These are phyloP conservation scores for Cylloceria caligata DNA, from an alignment of 2,888 invertebrate genomes.

Conservation along the genomic window DNA sequence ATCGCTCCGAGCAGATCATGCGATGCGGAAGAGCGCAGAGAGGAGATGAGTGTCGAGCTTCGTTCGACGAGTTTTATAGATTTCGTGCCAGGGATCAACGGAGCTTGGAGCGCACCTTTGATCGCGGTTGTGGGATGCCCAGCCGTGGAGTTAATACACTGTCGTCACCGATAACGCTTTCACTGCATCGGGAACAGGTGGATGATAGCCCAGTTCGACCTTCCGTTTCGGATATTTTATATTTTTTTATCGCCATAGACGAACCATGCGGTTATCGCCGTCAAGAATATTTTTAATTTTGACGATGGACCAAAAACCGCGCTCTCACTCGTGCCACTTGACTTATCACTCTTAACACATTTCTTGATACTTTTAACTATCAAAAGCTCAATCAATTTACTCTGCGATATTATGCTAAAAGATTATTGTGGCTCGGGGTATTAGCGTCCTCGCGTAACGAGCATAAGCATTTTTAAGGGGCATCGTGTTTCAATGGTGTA, in stretches of 20 bases:
- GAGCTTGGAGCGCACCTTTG: conserved; percentile 44
- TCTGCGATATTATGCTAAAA: no score
- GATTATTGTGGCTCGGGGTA: no score
- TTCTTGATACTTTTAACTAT: background rate
- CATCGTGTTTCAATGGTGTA: no score
- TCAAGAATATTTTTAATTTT: conserved; percentile 21
- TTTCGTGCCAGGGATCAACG: conserved; percentile 42
- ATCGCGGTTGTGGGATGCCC: conserved; percentile 21
- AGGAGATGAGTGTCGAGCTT: conserved; percentile 18
- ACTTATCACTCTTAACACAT: background rate
- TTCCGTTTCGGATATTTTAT: conserved; percentile 15
- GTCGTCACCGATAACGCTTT: background rate
- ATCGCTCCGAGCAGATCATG: conserved; percentile 8
- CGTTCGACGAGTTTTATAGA: conserved; percentile 20
- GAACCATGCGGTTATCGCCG: conserved; percentile 1
- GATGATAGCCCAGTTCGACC: conserved; percentile 4
- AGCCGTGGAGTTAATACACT: conserved; percentile 15
- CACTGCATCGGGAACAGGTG: conserved; percentile 6
- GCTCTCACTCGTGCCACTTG: background rate
- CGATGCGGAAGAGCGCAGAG: conserved; percentile 40
- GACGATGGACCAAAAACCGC: conserved; percentile 13
- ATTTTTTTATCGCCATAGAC: conserved; percentile 9
- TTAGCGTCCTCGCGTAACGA: no score
- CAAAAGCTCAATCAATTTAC: no score
- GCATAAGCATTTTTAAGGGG: no score